These are phyloP conservation scores for Pentalonia nigronervosa DNA, from an alignment of 1,140 invertebrate genomes.

Conservation along the genomic window DNA sequence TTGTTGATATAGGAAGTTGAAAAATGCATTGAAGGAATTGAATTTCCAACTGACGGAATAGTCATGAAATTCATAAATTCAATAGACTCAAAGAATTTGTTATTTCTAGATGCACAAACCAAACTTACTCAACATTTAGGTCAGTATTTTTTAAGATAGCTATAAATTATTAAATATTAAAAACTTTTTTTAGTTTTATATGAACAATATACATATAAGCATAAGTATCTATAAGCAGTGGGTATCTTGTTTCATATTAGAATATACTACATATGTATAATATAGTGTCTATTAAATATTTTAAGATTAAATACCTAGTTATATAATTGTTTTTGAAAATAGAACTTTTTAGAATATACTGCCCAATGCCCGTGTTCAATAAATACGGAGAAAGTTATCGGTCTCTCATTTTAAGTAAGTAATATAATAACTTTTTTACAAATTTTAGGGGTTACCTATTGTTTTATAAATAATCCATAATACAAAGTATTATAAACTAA, in stretches of 20 bases:
- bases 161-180: background rate
- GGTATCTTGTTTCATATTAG: background rate
- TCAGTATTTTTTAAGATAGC: background rate
- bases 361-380: slow-evolving; percentile 31
- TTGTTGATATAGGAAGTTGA: background rate
- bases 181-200: background rate
- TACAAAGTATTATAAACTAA: background rate
- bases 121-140: slow-evolving; percentile 36
- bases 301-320: background rate
- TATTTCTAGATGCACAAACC: slow-evolving; percentile 27
- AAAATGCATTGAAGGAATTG: slow-evolving; percentile 23
- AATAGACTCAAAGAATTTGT: slow-evolving; percentile 4
- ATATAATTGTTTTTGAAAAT: background rate
- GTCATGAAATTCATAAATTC: slow-evolving; percentile 38
- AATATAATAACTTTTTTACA: background rate
- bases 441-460: background rate
- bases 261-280: background rate
- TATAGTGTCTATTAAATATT: background rate
- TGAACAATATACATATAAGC: no score
- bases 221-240: background rate
- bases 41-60: slow-evolving; percentile 45
- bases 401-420: background rate
- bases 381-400: slow-evolving; percentile 31
- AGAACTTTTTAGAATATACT: background rate
- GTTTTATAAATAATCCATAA: no score